Percentiles rank a stretch among this genome's conserved stretches.
Evolutionary conservation across 2,888 invertebrate genomes (phyloP).

Genomic region (Dysmachus trigonus): DNA sequence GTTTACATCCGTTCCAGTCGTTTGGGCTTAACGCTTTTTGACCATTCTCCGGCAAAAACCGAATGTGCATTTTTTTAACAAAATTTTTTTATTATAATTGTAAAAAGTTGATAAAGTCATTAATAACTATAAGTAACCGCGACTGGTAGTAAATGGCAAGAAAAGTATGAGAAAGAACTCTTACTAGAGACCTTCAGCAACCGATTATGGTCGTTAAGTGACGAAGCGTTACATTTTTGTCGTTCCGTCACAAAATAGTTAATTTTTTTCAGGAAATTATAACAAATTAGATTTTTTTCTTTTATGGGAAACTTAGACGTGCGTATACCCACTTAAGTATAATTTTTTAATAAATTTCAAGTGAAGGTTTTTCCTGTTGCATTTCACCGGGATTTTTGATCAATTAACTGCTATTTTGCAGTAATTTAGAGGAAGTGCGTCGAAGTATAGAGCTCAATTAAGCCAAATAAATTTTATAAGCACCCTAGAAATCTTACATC

Average conservation of each 20-base stretch:
- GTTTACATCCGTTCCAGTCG: neutral
- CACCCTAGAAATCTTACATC: too few relatives aligned
- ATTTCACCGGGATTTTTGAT: neutral
- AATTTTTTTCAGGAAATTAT: neutral
- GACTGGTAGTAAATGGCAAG: neutral
- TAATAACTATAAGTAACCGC: neutral
- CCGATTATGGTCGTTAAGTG: neutral
- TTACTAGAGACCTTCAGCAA: neutral
- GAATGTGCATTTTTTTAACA: neutral
- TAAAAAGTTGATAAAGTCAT: neutral
- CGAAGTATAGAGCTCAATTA: too few relatives aligned
- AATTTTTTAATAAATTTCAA: neutral
- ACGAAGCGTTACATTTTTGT: neutral
- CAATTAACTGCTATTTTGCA: neutral
- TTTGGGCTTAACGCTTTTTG: neutral
- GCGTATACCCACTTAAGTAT: neutral
- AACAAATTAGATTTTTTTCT: neutral
- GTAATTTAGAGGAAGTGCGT: neutral
- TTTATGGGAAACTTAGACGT: neutral
- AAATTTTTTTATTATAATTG: neutral
- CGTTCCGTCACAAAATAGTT: neutral
- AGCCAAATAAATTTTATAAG: too few relatives aligned
- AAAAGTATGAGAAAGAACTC: neutral
- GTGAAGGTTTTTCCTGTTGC: neutral
- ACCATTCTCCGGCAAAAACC: neutral